A percentile compares a stretch with the other conserved stretches of the same genome.
phyloP scores from a whole-genome alignment of 2,797 vertebrate genomes.

The Pseudochirops corinnae region DNA sequence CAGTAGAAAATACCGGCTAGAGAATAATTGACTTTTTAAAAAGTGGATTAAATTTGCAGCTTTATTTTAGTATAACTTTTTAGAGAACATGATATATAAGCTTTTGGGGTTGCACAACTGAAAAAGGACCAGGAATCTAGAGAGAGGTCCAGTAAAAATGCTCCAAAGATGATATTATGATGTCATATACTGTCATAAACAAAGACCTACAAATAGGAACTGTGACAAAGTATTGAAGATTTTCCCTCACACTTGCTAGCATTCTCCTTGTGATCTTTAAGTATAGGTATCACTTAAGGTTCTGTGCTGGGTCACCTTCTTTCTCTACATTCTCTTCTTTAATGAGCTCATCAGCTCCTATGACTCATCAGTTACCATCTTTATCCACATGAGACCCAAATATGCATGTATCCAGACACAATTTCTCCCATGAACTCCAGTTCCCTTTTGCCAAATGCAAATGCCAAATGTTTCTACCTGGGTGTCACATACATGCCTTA shows the following conservation, averaged over 20 bases:
- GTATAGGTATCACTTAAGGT: background rate
- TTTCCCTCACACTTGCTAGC: background rate
- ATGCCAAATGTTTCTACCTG: background rate
- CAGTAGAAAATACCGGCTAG: background rate
- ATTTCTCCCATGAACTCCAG: background rate
- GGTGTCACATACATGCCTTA: background rate
- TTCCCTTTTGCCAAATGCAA: background rate
- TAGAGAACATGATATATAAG: background rate
- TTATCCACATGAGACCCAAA: background rate
- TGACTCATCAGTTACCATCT: background rate
- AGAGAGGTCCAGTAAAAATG: background rate
- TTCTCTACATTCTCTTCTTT: background rate
- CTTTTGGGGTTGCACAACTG: background rate
- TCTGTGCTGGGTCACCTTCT: background rate
- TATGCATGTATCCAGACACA: background rate
- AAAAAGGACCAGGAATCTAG: background rate
- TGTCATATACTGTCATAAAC: background rate
- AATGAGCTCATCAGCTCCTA: background rate
- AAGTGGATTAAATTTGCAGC: background rate
- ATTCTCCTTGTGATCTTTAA: background rate
- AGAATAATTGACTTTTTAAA: background rate
- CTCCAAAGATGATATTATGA: background rate
- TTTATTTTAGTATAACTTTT: background rate
- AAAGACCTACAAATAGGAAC: background rate
- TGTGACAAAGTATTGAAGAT: background rate